Conservation (phyloP, 2,797 vertebrate genomes). For the Onychomys arenicola region DNA sequence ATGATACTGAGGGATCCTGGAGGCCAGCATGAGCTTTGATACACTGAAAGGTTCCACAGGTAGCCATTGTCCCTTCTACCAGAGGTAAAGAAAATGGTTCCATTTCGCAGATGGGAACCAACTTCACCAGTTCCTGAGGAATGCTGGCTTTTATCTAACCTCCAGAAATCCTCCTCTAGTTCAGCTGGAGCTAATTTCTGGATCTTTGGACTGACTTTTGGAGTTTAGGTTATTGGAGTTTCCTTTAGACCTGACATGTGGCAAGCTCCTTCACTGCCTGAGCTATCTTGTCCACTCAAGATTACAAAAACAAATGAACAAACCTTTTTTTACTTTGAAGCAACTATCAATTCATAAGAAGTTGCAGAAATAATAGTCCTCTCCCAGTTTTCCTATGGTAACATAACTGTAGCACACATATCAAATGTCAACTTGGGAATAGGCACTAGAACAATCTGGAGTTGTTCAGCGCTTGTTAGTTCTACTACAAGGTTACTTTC, state of each 20-base stretch:
- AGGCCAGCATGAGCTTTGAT: neutral
- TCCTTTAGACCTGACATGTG: neutral
- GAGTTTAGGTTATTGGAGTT: neutral
- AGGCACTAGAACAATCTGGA: neutral
- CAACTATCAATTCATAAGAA: neutral
- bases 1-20: neutral
- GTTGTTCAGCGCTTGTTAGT: neutral
- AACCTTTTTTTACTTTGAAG: neutral
- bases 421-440: neutral
- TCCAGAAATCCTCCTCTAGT: neutral
- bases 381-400: neutral
- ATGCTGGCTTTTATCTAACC: neutral
- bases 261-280: neutral
- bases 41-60: neutral
- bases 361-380: neutral
- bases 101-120: neutral
- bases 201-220: neutral
- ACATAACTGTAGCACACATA: neutral
- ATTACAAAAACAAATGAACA: neutral
- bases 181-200: neutral
- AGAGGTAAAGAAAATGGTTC: neutral
- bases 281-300: neutral
- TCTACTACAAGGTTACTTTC: constrained; percentile 10
- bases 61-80: no score
- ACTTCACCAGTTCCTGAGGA: neutral